These are phyloP conservation scores for Drosophila barbarae DNA, from an alignment of 2,888 invertebrate genomes.

Conservation along the genomic window DNA sequence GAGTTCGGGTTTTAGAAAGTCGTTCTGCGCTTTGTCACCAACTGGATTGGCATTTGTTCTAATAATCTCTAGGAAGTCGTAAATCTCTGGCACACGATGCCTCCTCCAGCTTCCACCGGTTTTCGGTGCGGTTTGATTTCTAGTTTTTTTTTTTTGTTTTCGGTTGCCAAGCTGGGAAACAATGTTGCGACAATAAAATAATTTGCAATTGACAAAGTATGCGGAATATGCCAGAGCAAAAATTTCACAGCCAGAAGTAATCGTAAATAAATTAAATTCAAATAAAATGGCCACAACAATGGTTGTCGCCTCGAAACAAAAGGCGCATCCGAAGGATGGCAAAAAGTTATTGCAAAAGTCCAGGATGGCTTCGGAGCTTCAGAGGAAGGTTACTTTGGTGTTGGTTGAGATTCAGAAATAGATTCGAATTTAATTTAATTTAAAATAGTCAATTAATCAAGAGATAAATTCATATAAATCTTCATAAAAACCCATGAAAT, in stretches of 20 bases:
- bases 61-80: constrained; percentile 62
- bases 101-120: constrained; percentile 24
- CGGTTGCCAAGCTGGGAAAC: constrained; percentile 43
- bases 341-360: constrained; percentile 51
- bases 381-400: not conserved
- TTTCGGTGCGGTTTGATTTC: constrained; percentile 8
- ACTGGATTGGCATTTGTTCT: constrained; percentile 45
- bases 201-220: constrained; percentile 71
- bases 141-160: not conserved
- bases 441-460: too few relatives aligned
- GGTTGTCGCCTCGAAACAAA: constrained; percentile 51
- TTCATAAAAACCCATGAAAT: not conserved
- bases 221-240: constrained; percentile 54
- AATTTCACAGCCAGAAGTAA: constrained; percentile 25
- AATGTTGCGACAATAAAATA: constrained; percentile 71
- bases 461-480: too few relatives aligned
- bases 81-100: constrained; percentile 58
- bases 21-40: constrained; percentile 55
- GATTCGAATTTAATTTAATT: not conserved
- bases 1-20: constrained; percentile 65
- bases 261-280: constrained; percentile 55
- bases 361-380: not conserved
- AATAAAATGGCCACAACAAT: constrained; percentile 71
- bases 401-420: not conserved
- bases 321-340: constrained; percentile 45